Percentiles rank a stretch among this genome's conserved stretches.
These are phyloP conservation scores for Trachurus trachurus DNA, from an alignment of 2,797 vertebrate genomes.

Conservation along the genomic window DNA sequence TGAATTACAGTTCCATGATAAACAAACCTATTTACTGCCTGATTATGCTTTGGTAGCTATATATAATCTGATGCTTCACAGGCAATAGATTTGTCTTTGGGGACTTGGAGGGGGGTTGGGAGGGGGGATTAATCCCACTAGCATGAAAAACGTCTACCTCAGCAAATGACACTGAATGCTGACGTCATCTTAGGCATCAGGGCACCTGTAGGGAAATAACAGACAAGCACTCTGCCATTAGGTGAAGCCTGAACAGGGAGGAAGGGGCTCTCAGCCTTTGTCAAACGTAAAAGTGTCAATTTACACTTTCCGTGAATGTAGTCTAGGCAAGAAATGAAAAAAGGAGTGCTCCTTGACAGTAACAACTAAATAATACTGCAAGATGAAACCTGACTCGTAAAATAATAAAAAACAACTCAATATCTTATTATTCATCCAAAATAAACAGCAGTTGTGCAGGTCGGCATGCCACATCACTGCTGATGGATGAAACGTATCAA, in stretches of 20 bases:
- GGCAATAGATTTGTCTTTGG: conserved; percentile 42
- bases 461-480: not conserved
- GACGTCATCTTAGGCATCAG: conserved; percentile 47
- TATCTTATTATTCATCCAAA: conserved; percentile 13
- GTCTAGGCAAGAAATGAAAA: conserved; percentile 9
- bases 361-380: not conserved
- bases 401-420: not conserved
- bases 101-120: not conserved
- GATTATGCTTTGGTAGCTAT: conserved; percentile 34
- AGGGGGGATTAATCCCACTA: conserved; percentile 37
- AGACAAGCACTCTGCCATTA: conserved; percentile 17
- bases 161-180: conserved; percentile 43
- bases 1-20: conserved; percentile 46
- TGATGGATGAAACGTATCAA: conserved; percentile 41
- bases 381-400: conserved; percentile 15
- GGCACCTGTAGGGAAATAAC: conserved; percentile 65
- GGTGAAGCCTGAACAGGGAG: conserved; percentile 13
- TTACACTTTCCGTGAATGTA: conserved; percentile 43
- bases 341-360: not conserved
- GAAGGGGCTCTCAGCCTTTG: conserved; percentile 17
- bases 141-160: conserved; percentile 46
- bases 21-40: conserved; percentile 61
- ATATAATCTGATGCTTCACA: conserved; percentile 32
- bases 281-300: conserved; percentile 60
- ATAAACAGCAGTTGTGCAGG: not conserved